Percentiles rank a stretch among this genome's conserved stretches.
Evolutionary conservation across 2,113 vertebrate species (phyloP).

Genomic region (Melanotaenia duboulayi): DNA sequence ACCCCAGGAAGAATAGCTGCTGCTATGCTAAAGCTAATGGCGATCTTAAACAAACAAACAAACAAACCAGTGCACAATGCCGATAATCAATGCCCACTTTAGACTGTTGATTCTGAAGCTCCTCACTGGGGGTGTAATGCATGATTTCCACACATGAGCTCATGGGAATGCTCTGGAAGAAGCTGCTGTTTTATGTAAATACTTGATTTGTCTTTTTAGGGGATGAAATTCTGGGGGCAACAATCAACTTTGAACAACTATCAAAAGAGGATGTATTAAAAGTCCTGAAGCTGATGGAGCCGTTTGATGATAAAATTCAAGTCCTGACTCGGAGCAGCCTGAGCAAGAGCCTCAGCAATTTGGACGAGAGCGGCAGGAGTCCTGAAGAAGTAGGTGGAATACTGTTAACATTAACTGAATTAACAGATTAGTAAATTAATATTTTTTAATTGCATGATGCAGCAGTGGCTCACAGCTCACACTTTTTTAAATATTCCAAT

Average conservation of each 20-base stretch:
- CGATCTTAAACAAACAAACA: too few relatives aligned
- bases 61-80: too few relatives aligned
- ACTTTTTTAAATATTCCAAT: background rate
- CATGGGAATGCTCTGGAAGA: too few relatives aligned
- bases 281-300: conserved; percentile 75
- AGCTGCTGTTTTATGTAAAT: background rate
- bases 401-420: background rate
- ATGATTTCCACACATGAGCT: too few relatives aligned
- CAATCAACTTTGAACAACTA: conserved; percentile 73
- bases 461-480: background rate
- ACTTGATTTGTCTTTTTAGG: conserved; percentile 55
- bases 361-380: conserved; percentile 56
- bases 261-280: conserved; percentile 76
- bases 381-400: conserved; percentile 70
- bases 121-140: too few relatives aligned
- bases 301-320: conserved; percentile 70
- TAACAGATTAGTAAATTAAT: background rate
- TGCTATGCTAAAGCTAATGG: too few relatives aligned
- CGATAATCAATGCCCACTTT: too few relatives aligned
- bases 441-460: background rate
- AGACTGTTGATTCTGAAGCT: too few relatives aligned
- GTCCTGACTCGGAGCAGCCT: conserved; percentile 61
- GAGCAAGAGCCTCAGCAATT: conserved; percentile 71
- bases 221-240: conserved; percentile 76
- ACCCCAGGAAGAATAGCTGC: too few relatives aligned